These are phyloP conservation scores for Eurois occulta DNA, from an alignment of 2,888 invertebrate species.

Conservation along the genomic window DNA sequence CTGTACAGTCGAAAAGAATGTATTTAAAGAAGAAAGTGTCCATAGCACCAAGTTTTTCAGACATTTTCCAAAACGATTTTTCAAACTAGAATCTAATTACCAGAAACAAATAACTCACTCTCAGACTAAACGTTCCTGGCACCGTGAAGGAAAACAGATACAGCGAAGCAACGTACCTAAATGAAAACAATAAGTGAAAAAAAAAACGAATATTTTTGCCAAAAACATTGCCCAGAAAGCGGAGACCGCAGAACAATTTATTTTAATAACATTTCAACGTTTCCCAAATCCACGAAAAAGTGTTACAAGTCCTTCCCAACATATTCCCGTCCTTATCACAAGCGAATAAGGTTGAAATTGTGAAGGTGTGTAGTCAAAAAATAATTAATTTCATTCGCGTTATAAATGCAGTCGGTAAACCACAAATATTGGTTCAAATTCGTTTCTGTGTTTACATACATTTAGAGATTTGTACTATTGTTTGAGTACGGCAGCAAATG, in stretches of 20 bases:
- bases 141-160: neutral
- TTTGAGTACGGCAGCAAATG: neutral
- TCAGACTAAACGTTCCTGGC: neutral
- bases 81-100: neutral
- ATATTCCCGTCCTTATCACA: constrained; percentile 25
- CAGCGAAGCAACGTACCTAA: neutral
- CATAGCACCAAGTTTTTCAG: neutral
- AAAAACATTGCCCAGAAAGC: constrained; percentile 49
- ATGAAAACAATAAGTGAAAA: constrained; percentile 14
- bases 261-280: constrained; percentile 67
- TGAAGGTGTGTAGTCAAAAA: constrained; percentile 31
- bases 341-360: constrained; percentile 34
- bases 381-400: constrained; percentile 63
- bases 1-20: neutral
- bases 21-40: neutral
- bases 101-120: neutral
- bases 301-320: constrained; percentile 33
- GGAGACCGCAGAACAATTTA: constrained; percentile 65
- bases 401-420: constrained; percentile 64
- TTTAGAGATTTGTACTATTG: constrained; percentile 53
- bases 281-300: constrained; percentile 36
- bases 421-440: constrained; percentile 65
- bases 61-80: neutral
- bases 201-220: constrained; percentile 37
- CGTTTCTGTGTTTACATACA: constrained; percentile 52